Evolutionary conservation across 2,888 invertebrate species (phyloP).

Genomic region (Girardia tigrina): DNA sequence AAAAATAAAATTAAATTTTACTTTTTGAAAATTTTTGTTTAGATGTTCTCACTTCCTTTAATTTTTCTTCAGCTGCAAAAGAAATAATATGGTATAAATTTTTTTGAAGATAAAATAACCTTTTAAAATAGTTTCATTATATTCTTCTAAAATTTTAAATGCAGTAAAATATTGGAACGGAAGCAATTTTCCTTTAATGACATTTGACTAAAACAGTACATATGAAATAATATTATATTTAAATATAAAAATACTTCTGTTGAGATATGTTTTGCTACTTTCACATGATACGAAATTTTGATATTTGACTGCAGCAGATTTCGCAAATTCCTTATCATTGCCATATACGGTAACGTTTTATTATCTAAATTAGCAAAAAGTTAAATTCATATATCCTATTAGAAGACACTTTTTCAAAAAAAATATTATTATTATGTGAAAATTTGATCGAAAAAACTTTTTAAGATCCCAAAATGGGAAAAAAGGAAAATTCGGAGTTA

Average conservation of each 20-base stretch:
- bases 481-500: too few relatives aligned
- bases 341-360: slow-evolving; percentile 53
- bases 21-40: too few relatives aligned
- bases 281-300: slow-evolving; percentile 48
- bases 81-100: too few relatives aligned
- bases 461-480: too few relatives aligned
- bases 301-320: slow-evolving; percentile 52
- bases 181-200: slow-evolving; percentile 50
- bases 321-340: slow-evolving; percentile 52
- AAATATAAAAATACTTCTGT: slow-evolving; percentile 44
- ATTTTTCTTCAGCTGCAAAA: too few relatives aligned
- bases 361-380: slow-evolving; percentile 48
- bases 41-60: too few relatives aligned
- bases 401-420: too few relatives aligned
- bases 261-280: slow-evolving; percentile 46
- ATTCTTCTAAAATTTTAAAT: slow-evolving; percentile 46
- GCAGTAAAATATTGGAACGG: slow-evolving; percentile 52
- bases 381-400: too few relatives aligned
- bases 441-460: too few relatives aligned
- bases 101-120: neutral
- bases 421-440: too few relatives aligned
- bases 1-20: too few relatives aligned
- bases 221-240: too few relatives aligned
- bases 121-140: slow-evolving; percentile 40
- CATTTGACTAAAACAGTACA: slow-evolving; percentile 5